Evolutionary conservation across 2,113 vertebrate species (phyloP), one percentile per base, ranked within the genome.

Genomic region (Anseranas semipalmata): DNA sequence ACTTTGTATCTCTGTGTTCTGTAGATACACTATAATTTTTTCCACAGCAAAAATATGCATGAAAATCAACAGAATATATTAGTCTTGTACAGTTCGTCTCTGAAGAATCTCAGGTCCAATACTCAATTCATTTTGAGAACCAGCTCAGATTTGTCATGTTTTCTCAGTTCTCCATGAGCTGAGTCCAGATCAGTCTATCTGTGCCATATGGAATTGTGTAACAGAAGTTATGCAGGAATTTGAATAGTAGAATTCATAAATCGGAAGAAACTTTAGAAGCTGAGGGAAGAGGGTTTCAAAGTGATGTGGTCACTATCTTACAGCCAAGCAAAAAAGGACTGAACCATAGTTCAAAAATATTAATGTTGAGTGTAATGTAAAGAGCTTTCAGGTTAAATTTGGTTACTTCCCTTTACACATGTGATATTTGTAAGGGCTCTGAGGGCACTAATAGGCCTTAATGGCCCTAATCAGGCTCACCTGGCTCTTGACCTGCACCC

Each of bases 401-500:
- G 0, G 6, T 16, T 27, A 1, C 22, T 87, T 37, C 21, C 25
- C 39, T 73, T 9, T 15, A 10, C 8, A 2, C 16, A 5, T 14
- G 45, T 39, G 12, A 1, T 33, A 12, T 18, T 22, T 22, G 24
- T 22, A 58, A 72, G 25, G 24, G 25, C 21, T 22, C 43, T 22
- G n/a, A 86, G 58, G 32, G 24, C 46, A 59, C 46, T 20, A 18
- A 30, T 3, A 21, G 22, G 1, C 19, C 48, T 68, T 37, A 65
- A 43, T 20, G 25, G 15, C 15, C 5, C n/a, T 41, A 24, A 11
- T 8, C 28, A 18, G 4, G 33, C 37, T 21, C 48, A 35, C 9
- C 35, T 56, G 63, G 11, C 19, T 71, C 39, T 71, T 75, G 15
- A 7, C 19, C 30, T 21, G 20, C 25, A 35, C 10, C 15, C 13